Percentiles rank a stretch among this genome's conserved stretches.
Evolutionary conservation across 2,797 vertebrate genomes (phyloP).

Genomic region (Glossophaga mutica): DNA sequence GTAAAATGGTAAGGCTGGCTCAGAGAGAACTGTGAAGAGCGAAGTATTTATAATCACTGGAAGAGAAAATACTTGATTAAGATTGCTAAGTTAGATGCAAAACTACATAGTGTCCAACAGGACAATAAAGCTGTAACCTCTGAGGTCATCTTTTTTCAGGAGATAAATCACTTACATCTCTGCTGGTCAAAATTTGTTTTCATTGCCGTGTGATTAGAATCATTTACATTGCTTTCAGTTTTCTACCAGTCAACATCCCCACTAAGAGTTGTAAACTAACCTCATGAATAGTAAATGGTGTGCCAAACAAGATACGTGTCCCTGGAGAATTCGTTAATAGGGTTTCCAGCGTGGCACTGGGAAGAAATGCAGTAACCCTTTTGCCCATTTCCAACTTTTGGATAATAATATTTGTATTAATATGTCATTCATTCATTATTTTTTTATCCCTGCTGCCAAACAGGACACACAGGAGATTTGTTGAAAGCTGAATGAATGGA

Average conservation of each 20-base stretch:
- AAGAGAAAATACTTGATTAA: neutral
- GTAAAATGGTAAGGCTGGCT: neutral
- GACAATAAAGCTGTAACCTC: neutral
- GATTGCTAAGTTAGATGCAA: neutral
- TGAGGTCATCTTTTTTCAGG: slow-evolving; percentile 2
- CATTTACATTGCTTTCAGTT: neutral
- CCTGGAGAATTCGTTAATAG: neutral
- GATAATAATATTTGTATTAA: slow-evolving; percentile 18
- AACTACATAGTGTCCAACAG: neutral
- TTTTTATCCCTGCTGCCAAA: neutral
- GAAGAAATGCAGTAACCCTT: neutral
- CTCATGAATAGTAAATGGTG: neutral
- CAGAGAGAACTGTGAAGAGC: neutral
- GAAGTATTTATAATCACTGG: slow-evolving; percentile 9
- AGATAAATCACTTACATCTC: neutral
- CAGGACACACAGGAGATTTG: neutral
- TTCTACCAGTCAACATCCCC: neutral
- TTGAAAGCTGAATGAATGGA: neutral
- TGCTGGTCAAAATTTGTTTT: slow-evolving; percentile 8
- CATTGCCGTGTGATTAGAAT: neutral
- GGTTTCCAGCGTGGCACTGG: neutral
- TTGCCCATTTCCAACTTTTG: slow-evolving; percentile 19
- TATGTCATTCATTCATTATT: neutral
- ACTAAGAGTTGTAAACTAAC: neutral
- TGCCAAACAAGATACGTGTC: neutral